Evolutionary conservation across 2,888 invertebrate genomes (phyloP).

Genomic region (Agonopterix arenella): DNA sequence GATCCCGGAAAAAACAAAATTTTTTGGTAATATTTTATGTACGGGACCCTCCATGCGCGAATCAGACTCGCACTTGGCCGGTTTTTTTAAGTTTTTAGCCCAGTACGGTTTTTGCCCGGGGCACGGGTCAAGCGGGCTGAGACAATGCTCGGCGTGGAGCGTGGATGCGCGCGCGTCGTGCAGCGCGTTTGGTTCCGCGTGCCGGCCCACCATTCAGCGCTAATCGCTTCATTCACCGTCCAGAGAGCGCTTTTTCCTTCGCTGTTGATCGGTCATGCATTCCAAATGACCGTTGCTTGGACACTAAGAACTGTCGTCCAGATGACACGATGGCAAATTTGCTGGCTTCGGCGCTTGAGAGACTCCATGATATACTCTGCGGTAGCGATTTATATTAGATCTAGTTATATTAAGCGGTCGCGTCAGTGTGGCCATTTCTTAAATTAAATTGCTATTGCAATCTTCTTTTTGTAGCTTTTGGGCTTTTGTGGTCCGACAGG

Average conservation of each 20-base stretch:
- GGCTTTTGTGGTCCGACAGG: too few relatives aligned
- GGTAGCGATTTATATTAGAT: too few relatives aligned
- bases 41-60: too few relatives aligned
- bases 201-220: constrained; percentile 66
- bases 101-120: constrained; percentile 54
- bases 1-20: constrained; percentile 11
- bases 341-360: constrained; percentile 5
- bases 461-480: too few relatives aligned
- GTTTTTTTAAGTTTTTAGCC: constrained; percentile 27
- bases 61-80: too few relatives aligned
- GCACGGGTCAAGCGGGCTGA: constrained; percentile 72
- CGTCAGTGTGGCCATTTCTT: too few relatives aligned
- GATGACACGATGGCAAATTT: constrained; percentile 41
- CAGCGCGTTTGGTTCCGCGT: constrained; percentile 62
- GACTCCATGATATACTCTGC: neutral
- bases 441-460: too few relatives aligned
- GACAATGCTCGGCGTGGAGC: constrained; percentile 61
- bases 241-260: constrained; percentile 60
- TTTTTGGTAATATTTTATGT: constrained; percentile 27
- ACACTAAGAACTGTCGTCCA: constrained; percentile 40
- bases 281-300: constrained; percentile 35
- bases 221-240: constrained; percentile 73
- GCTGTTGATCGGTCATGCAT: constrained; percentile 71
- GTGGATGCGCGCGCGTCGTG: constrained; percentile 55
- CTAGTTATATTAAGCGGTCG: too few relatives aligned